A percentile compares a stretch with the other conserved stretches of the same genome.
Evolutionary conservation across 2,888 invertebrate species (phyloP).

Genomic region (Gortyna flavago): DNA sequence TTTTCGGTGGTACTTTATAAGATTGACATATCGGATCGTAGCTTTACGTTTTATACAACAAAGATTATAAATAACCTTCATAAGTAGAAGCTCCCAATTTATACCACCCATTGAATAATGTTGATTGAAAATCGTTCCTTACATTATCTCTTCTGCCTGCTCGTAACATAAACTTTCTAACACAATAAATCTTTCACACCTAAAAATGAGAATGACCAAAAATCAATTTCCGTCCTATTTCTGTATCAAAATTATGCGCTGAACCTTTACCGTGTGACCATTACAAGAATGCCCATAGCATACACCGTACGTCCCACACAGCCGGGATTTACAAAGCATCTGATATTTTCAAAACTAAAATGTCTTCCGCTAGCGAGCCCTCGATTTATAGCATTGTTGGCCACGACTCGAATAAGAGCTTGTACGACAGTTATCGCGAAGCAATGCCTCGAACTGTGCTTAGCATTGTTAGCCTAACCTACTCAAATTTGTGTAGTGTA

Average conservation of each 20-base stretch:
- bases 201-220: constrained; percentile 45
- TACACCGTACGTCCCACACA: constrained; percentile 67
- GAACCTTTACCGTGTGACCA: constrained; percentile 54
- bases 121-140: constrained; percentile 31
- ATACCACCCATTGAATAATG: constrained; percentile 3
- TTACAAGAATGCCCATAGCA: constrained; percentile 55
- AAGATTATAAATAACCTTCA: neutral
- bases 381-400: constrained; percentile 84
- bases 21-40: neutral
- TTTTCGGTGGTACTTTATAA: neutral
- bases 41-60: neutral
- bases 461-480: constrained; percentile 77
- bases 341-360: constrained; percentile 85
- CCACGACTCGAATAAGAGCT: constrained; percentile 80
- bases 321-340: constrained; percentile 81
- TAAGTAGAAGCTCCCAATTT: neutral
- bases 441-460: constrained; percentile 74
- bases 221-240: constrained; percentile 55
- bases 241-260: constrained; percentile 44
- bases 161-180: constrained; percentile 27
- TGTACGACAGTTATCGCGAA: constrained; percentile 86
- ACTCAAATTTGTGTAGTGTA: constrained; percentile 78
- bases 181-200: constrained; percentile 23
- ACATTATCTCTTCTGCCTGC: constrained; percentile 26
- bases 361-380: constrained; percentile 79